Evolutionary conservation across 2,888 invertebrate genomes (phyloP).

Genomic region (Drosophila neutralis): DNA sequence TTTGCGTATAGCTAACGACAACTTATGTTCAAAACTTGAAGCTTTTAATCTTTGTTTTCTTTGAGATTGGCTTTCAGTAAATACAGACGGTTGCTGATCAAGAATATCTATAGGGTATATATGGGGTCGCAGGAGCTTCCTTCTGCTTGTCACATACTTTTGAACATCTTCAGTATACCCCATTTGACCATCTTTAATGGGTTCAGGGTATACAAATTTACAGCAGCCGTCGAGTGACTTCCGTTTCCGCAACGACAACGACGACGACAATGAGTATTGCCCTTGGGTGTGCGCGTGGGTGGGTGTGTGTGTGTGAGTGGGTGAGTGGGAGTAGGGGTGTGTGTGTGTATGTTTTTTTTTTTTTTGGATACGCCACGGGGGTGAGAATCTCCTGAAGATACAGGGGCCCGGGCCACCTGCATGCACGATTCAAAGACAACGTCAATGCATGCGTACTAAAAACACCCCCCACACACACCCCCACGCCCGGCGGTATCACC

Average conservation of each 20-base stretch:
- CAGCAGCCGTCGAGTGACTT: constrained; percentile 72
- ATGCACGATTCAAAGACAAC: too few relatives aligned
- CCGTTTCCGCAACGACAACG: constrained; percentile 70
- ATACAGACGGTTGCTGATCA: neutral
- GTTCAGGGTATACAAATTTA: constrained; percentile 4
- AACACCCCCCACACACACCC: too few relatives aligned
- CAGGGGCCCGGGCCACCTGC: too few relatives aligned
- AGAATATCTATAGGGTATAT: neutral
- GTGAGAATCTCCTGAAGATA: too few relatives aligned
- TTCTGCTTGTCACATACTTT: neutral
- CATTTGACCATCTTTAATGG: neutral
- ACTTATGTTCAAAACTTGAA: too few relatives aligned
- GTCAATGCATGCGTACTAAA: too few relatives aligned
- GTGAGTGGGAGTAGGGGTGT: neutral
- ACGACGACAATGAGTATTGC: constrained; percentile 27
- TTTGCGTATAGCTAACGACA: too few relatives aligned
- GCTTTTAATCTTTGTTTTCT: too few relatives aligned
- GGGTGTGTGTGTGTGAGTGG: neutral
- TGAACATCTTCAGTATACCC: neutral
- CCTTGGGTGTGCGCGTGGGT: neutral
- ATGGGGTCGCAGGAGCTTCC: neutral
- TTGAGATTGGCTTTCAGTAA: neutral
- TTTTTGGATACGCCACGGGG: too few relatives aligned
- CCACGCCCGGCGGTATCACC: too few relatives aligned
- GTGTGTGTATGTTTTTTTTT: too few relatives aligned